phyloP scores from a whole-genome alignment of 35 echinoderm and acorn worm genomes.

The Apostichopus japonicus region DNA sequence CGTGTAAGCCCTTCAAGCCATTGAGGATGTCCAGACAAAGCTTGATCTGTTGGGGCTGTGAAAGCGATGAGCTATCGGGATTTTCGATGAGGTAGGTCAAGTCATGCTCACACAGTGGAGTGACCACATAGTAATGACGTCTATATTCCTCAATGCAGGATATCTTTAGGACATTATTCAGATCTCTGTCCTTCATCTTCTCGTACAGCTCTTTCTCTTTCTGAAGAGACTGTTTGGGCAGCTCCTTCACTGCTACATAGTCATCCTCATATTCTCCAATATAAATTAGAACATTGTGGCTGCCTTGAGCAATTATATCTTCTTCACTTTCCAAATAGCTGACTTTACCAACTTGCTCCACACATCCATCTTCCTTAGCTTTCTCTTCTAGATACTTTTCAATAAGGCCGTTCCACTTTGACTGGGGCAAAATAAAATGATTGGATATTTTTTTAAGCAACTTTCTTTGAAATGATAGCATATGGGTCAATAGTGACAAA shows the following conservation, averaged over 20 bases:
- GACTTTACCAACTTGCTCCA: neutral
- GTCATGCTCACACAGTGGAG: conserved; percentile 2
- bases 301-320: neutral
- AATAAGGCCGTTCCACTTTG: neutral
- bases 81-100: neutral
- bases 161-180: conserved; percentile 8
- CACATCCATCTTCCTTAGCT: neutral
- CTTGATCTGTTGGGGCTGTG: neutral
- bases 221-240: neutral
- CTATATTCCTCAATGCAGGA: neutral
- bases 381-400: neutral
- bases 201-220: conserved; percentile 2
- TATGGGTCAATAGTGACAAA: too few species aligned
- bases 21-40: conserved; percentile 2
- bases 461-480: too few species aligned
- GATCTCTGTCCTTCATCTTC: conserved; percentile 4
- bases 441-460: too few species aligned
- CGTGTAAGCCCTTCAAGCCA: neutral
- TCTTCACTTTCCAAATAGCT: neutral
- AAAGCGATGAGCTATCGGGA: neutral
- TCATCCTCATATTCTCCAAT: neutral
- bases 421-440: neutral
- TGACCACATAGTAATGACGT: neutral
- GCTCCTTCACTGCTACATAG: neutral
- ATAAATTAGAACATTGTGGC: neutral